Conservation (phyloP, 2,797 vertebrate genomes). For the Agapornis canus region DNA sequence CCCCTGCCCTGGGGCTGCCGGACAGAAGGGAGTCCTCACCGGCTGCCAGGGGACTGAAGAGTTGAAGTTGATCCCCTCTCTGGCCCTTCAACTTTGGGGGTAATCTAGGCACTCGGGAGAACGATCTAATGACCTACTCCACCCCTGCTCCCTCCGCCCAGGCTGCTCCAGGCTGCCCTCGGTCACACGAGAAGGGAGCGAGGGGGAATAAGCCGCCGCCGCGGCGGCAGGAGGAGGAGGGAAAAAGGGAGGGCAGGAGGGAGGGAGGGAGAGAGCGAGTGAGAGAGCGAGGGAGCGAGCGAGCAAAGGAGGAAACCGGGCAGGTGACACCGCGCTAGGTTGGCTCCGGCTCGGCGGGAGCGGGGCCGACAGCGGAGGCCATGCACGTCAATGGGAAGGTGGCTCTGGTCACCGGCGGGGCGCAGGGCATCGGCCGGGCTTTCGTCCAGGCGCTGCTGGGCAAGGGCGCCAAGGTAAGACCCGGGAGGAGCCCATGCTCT, state of each 20-base stretch:
- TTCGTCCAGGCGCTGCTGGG: slow-evolving; percentile 76
- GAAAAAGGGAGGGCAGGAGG: not conserved
- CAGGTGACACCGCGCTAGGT: slow-evolving; percentile 70
- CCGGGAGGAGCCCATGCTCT: no score
- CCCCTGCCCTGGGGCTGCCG: not conserved
- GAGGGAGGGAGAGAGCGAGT: not conserved
- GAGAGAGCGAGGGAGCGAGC: not conserved
- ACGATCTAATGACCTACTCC: not conserved
- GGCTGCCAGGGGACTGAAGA: not conserved
- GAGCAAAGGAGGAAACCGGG: not conserved
- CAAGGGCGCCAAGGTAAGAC: slow-evolving; percentile 79
- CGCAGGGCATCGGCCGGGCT: slow-evolving; percentile 88
- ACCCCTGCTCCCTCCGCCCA: slow-evolving; percentile 3
- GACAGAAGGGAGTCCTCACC: accelerated
- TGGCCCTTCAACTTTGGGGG: not conserved
- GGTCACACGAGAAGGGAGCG: not conserved
- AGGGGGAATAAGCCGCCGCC: not conserved
- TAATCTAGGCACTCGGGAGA: not conserved
- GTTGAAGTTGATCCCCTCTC: accelerated
- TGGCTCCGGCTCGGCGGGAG: not conserved
- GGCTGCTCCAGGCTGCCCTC: not conserved
- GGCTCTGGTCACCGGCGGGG: slow-evolving; percentile 90
- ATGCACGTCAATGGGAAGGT: slow-evolving; percentile 90
- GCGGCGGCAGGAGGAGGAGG: not conserved
- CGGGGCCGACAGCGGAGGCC: not conserved